Evolutionary conservation across 1,140 invertebrate species (phyloP), one percentile per base, ranked within the genome.

Genomic region (Leptoteleia sp.): DNA sequence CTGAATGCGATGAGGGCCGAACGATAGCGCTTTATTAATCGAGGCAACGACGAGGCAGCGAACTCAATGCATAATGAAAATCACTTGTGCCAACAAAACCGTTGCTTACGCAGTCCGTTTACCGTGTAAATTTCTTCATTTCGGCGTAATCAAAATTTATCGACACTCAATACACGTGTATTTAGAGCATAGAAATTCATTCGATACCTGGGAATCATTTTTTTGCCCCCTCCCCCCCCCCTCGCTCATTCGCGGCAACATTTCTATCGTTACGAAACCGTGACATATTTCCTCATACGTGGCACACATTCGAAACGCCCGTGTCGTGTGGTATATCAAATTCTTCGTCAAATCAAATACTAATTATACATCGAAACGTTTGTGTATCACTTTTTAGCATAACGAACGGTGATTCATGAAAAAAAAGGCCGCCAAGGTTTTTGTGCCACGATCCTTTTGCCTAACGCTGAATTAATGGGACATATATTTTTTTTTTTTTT

Each of bases 41-140:
- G 35, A 61, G 17, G 16, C 29, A 16, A 43, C 22, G 67, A 65
- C 77, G 73, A 84, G 68, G 54, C 54, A 48, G 68, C 83, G 82
- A 85, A 71, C 81, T 86, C 83, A 88, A 89, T 87, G 43, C 57
- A 81, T 86, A 86, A 89, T 87, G 85, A 84, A 87, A 88, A 88
- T 88, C 81, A 85, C 81, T 83, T 82, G 81, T 50, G 75, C 50
- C 68, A 79, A 85, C 83, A 87, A 87, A 87, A 85, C 68, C 76
- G 80, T 85, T 87, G 87, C 88, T 89, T 87, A 85, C 82, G 80
- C 82, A 85, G 82, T 85, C 75, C 52, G 73, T 67, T 71, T 57
- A 54, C 59, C 67, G 57, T 70, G 57, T 70, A 68, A 76, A 76
- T 68, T 76, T 50, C 54, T 54, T 38, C 31, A 68, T 54, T 70